A percentile compares a stretch with the other conserved stretches of the same genome.
Evolutionary conservation across 2,888 invertebrate species (phyloP).

Genomic region (Hedychridium roseum): DNA sequence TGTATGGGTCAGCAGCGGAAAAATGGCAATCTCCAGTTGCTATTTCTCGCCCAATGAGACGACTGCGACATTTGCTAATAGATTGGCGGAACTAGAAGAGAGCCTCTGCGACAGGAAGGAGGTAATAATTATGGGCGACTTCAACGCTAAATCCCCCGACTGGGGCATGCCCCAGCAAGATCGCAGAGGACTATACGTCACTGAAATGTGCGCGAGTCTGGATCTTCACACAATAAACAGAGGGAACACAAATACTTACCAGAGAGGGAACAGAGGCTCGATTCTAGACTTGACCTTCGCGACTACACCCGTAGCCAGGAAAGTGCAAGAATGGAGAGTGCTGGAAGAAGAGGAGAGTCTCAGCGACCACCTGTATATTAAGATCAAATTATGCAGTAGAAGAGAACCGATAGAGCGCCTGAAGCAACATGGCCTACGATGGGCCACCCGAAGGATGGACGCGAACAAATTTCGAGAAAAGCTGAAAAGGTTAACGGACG

Average conservation of each 20-base stretch:
- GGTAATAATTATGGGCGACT: constrained; percentile 29
- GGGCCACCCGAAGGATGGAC: constrained; percentile 6
- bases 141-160: constrained; percentile 31
- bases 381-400: background rate
- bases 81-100: too few relatives aligned
- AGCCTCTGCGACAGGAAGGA: too few relatives aligned
- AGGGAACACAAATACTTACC: constrained; percentile 27
- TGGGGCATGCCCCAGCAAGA: constrained; percentile 31
- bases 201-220: constrained; percentile 17
- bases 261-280: constrained; percentile 22
- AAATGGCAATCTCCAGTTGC: too few relatives aligned
- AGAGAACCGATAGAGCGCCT: background rate
- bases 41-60: too few relatives aligned
- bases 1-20: too few relatives aligned
- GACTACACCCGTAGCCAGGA: constrained; percentile 25
- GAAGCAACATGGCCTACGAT: background rate
- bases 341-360: constrained; percentile 14
- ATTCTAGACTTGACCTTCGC: constrained; percentile 36
- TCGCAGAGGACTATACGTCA: constrained; percentile 20
- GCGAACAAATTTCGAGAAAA: background rate
- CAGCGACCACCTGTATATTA: constrained; percentile 18
- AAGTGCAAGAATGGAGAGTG: constrained; percentile 14
- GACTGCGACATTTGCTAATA: too few relatives aligned
- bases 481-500: too few relatives aligned
- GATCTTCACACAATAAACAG: constrained; percentile 22